Evolutionary conservation across 2,888 invertebrate species (phyloP).

Genomic region (Alloplasta piceator): DNA sequence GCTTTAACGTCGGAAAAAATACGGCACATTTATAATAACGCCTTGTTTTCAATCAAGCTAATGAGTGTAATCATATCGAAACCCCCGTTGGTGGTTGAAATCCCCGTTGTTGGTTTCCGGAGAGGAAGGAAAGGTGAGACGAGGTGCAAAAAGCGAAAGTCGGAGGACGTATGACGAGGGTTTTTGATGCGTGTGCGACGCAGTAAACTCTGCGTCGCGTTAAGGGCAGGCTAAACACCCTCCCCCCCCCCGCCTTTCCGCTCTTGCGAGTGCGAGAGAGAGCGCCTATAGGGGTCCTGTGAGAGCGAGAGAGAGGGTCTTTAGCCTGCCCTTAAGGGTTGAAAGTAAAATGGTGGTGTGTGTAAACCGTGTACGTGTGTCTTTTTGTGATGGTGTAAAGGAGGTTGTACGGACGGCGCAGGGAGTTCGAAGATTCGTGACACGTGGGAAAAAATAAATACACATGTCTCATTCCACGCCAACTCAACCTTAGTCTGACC

Average conservation of each 20-base stretch:
- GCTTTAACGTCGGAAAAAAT: conserved; percentile 50
- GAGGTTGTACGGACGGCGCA: background rate
- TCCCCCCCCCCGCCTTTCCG: too few relatives aligned
- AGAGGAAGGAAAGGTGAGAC: conserved; percentile 19
- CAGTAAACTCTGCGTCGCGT: conserved; percentile 31
- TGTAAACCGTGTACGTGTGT: background rate
- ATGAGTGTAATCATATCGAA: conserved; percentile 74
- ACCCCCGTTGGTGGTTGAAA: conserved; percentile 19
- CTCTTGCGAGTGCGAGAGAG: too few relatives aligned
- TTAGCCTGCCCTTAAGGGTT: too few relatives aligned
- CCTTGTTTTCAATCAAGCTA: conserved; percentile 77
- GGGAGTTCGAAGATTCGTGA: conserved; percentile 48
- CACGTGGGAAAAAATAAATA: conserved; percentile 38
- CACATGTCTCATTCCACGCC: too few relatives aligned
- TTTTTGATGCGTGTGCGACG: conserved; percentile 14
- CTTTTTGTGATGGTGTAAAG: conserved; percentile 1
- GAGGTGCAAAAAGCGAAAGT: conserved; percentile 27
- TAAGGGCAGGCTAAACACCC: too few relatives aligned
- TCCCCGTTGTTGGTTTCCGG: conserved; percentile 39
- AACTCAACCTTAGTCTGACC: too few relatives aligned
- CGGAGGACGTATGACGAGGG: too few relatives aligned
- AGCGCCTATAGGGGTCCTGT: too few relatives aligned
- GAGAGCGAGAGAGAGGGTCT: too few relatives aligned
- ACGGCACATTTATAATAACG: conserved; percentile 69
- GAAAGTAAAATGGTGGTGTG: conserved; percentile 62